Evolutionary conservation across 2,797 vertebrate genomes (phyloP), one percentile per base, ranked within the genome.

Genomic region (Selene dorsalis): DNA sequence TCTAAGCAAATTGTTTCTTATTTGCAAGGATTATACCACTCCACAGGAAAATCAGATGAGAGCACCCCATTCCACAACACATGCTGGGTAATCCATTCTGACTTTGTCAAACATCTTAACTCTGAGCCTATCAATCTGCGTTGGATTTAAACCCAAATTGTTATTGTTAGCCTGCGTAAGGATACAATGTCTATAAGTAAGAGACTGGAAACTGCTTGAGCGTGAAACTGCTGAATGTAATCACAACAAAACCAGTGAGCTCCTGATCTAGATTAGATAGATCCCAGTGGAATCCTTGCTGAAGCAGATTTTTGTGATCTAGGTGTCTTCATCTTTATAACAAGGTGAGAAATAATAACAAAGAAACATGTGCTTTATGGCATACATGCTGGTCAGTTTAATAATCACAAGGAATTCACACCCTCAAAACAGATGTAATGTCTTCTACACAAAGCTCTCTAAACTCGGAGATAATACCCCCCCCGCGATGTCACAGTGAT

Each of bases 31-130:
- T 67, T 69, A 18, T 41, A 53, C 3, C 14, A 24, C 10, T 72
- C 24, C 28, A 58, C 55, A 30, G 14, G 38, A 2, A 26, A 61
- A 61, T 24, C 38, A 62, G 22, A 62, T 17, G 39, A 28, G 60
- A 28, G 60, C 22, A 22, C 28, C 41, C 60, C 41, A 20, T 8
- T 18, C 38, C 12, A 43, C n/a, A 80, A 87, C 59, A 74, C 38
- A 79, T 64, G 50, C 80, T 72, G 65, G 59, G 6, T 75, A 65
- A 83, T 82, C 41, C n/a, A 38, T 61, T 77, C 48, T 63, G 57
- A 82, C 43, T 78, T 38, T 78, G 70, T 72, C 52, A 73, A 70
- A 68, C 38, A 50, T 12, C 43, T 68, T 59, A 50, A 26, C 61
- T 74, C 41, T 24, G n/a, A 57, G 55, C 59, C 65, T 13, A 47